Conservation (phyloP, 2,797 vertebrate species). For the Tiaroga cobitis region DNA sequence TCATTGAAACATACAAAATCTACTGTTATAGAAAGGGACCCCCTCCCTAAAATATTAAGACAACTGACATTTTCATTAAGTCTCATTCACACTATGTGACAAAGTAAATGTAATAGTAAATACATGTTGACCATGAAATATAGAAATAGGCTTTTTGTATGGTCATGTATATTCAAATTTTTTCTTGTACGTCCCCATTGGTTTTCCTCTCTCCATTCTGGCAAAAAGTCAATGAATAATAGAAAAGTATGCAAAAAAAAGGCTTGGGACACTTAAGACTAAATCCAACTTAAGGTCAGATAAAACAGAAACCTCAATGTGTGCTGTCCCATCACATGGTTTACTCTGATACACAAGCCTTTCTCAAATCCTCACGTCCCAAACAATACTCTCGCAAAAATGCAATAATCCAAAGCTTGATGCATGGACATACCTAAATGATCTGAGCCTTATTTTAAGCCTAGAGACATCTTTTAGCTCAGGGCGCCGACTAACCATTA, state of each 20-base stretch:
- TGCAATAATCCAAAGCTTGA: constrained; percentile 25
- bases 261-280: not conserved
- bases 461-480: constrained; percentile 3
- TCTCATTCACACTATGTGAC: not conserved
- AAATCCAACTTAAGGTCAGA: not conserved
- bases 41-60: not conserved
- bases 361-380: constrained; percentile 30
- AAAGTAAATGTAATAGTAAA: not conserved
- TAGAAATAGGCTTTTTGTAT: not conserved
- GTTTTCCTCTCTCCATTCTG: not conserved
- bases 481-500: not conserved
- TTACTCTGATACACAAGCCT: not conserved
- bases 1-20: not conserved
- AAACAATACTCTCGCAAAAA: constrained; percentile 13
- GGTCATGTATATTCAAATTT: not conserved
- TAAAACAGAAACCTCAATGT: not conserved
- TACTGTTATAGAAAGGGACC: not conserved
- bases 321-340: not conserved
- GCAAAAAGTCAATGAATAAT: not conserved
- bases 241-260: not conserved
- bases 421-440: constrained; percentile 17
- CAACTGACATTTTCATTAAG: not conserved
- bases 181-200: not conserved
- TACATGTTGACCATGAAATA: not conserved
- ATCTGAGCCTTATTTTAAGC: constrained; percentile 15